Evolutionary conservation across 1,140 invertebrate species (phyloP).

Genomic region (Metaphire vulgaris): DNA sequence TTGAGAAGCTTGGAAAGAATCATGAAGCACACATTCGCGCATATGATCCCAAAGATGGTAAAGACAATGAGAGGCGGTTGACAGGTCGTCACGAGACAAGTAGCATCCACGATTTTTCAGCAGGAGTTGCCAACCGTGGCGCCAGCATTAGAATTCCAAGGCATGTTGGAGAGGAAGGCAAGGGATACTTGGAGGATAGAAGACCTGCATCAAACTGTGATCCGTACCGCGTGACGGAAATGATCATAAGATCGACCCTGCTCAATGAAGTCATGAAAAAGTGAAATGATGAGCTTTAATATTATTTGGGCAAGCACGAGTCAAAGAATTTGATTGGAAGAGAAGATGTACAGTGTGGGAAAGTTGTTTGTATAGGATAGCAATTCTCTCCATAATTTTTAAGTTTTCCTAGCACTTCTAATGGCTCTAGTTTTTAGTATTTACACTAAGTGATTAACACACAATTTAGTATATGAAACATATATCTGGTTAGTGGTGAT

Average conservation of each 20-base stretch:
- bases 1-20: slow-evolving; percentile 68
- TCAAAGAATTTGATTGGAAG: too few relatives aligned
- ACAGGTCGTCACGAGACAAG: slow-evolving; percentile 48
- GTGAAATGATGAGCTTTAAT: too few relatives aligned
- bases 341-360: too few relatives aligned
- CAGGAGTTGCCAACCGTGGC: slow-evolving; percentile 56
- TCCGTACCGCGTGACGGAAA: slow-evolving; percentile 62
- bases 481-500: too few relatives aligned
- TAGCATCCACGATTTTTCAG: slow-evolving; percentile 48
- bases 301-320: too few relatives aligned
- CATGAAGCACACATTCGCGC: slow-evolving; percentile 75
- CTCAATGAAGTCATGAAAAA: too few relatives aligned
- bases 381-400: too few relatives aligned
- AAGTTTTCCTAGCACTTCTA: too few relatives aligned
- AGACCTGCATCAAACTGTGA: slow-evolving; percentile 89
- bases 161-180: slow-evolving; percentile 67
- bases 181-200: slow-evolving; percentile 87
- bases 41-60: slow-evolving; percentile 65
- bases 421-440: too few relatives aligned
- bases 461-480: too few relatives aligned
- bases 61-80: slow-evolving; percentile 46
- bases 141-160: slow-evolving; percentile 55
- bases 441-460: too few relatives aligned
- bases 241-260: slow-evolving; percentile 41
- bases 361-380: too few relatives aligned